These are phyloP conservation scores for Spondyliosoma cantharus DNA, from an alignment of 2,797 vertebrate species.

Conservation along the genomic window DNA sequence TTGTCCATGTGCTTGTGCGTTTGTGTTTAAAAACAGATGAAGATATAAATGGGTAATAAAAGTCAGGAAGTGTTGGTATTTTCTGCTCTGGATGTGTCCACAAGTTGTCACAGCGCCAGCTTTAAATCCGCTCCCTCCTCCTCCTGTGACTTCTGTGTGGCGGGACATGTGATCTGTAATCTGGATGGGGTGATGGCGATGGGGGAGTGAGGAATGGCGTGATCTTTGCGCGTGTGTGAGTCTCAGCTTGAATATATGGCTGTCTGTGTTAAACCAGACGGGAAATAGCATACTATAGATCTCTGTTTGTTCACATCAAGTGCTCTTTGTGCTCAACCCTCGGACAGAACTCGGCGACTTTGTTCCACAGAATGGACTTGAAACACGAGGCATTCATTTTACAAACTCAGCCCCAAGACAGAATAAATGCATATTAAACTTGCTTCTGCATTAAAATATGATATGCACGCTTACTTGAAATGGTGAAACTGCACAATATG, in stretches of 20 bases:
- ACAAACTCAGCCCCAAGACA: neutral
- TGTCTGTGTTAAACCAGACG: conserved; percentile 22
- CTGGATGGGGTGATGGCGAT: conserved; percentile 50
- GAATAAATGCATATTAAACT: neutral
- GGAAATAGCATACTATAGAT: conserved; percentile 11
- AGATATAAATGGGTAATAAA: neutral
- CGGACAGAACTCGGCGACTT: conserved; percentile 36
- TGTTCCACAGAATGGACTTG: conserved; percentile 5
- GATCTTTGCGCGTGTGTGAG: conserved; percentile 29
- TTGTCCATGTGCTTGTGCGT: neutral
- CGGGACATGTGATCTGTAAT: conserved; percentile 77
- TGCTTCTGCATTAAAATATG: neutral
- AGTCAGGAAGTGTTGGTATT: conserved; percentile 13
- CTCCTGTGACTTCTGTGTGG: conserved; percentile 45
- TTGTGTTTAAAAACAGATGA: conserved; percentile 1
- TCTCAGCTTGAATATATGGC: neutral
- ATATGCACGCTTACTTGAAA: neutral
- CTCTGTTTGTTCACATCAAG: conserved; percentile 39
- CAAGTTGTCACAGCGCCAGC: conserved; percentile 21
- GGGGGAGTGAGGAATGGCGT: conserved; percentile 43
- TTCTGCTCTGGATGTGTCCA: conserved; percentile 11
- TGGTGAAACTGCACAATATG: neutral
- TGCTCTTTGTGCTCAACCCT: conserved; percentile 26
- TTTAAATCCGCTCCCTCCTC: conserved; percentile 24
- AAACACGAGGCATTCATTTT: conserved; percentile 2